phyloP scores from a whole-genome alignment of 2,888 invertebrate species.

The Lagria hirta region DNA sequence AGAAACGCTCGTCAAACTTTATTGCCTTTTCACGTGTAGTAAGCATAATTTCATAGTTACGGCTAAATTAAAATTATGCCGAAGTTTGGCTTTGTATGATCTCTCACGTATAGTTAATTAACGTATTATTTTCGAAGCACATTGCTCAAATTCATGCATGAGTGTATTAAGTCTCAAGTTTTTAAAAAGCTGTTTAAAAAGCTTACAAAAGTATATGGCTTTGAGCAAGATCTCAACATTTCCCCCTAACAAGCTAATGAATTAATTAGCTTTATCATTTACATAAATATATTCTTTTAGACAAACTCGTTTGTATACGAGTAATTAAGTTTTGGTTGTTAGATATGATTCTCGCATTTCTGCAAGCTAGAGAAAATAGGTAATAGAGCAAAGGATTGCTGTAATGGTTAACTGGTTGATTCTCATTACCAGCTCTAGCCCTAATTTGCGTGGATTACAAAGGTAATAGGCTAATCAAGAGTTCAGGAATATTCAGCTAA shows the following conservation, averaged over 20 bases:
- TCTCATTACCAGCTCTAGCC: constrained; percentile 19
- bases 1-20: constrained; percentile 20
- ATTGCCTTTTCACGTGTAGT: constrained; percentile 23
- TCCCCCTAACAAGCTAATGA: no score
- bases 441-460: constrained; percentile 22
- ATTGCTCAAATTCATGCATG: no score
- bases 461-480: constrained; percentile 24
- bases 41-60: constrained; percentile 19
- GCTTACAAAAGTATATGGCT: no score
- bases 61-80: constrained; percentile 16
- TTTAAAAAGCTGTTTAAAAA: no score
- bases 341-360: constrained; percentile 16
- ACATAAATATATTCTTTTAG: no score
- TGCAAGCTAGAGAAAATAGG: constrained; percentile 21
- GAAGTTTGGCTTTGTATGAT: constrained; percentile 14
- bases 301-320: no score
- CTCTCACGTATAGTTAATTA: no score
- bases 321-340: no score
- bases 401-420: constrained; percentile 18
- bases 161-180: no score
- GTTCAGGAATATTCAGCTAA: constrained; percentile 21
- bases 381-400: constrained; percentile 13
- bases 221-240: no score
- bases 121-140: no score
- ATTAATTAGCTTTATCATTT: no score